These are phyloP conservation scores for Brachionus plicatilis DNA, from an alignment of 1,140 invertebrate species.

Conservation along the genomic window DNA sequence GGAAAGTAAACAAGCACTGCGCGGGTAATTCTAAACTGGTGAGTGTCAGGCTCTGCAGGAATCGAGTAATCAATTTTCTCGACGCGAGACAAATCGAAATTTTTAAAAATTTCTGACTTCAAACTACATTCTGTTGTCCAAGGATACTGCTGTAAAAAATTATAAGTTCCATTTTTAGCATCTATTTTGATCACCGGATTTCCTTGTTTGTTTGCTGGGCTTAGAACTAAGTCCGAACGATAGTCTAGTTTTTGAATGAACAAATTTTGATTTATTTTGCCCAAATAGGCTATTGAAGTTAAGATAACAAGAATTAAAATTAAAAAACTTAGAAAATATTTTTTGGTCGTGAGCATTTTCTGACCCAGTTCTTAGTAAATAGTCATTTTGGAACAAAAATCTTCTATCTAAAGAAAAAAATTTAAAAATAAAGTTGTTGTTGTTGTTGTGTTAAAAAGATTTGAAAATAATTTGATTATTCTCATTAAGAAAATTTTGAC, in stretches of 20 bases:
- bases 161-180: not conserved
- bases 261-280: not conserved
- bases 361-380: not conserved
- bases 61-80: not conserved
- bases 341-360: not conserved
- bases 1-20: constrained; percentile 31
- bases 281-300: not conserved
- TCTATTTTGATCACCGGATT: not conserved
- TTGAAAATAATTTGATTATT: not conserved
- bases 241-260: not conserved
- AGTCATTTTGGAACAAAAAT: not conserved
- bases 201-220: not conserved
- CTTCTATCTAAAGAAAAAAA: not conserved
- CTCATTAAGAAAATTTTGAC: not conserved
- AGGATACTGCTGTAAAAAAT: not conserved
- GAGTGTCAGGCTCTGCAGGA: not conserved
- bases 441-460: not conserved
- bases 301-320: not conserved
- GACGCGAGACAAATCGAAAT: not conserved
- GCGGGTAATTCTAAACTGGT: not conserved
- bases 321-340: not conserved
- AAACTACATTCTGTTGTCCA: not conserved
- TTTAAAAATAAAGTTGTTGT: not conserved
- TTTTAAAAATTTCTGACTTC: not conserved
- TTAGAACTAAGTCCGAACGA: not conserved